Percentiles rank a stretch among this genome's conserved stretches.
These are phyloP conservation scores for Galaxea fascicularis DNA, from an alignment of 92 coral and sea anemone species.

Conservation along the genomic window DNA sequence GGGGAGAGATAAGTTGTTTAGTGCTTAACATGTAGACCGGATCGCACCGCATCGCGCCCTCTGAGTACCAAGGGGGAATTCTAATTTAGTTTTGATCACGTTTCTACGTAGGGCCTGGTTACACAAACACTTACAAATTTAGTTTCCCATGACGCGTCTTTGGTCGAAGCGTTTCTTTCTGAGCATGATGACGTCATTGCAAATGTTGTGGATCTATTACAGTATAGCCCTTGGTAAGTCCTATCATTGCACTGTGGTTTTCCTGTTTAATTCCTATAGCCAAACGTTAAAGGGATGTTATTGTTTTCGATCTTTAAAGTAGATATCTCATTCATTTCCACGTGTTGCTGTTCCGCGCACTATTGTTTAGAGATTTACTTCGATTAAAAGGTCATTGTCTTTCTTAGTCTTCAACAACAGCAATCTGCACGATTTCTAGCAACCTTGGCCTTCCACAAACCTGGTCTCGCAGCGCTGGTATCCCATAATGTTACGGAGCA, in stretches of 20 bases:
- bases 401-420: constrained; percentile 69
- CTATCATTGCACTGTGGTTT: not conserved
- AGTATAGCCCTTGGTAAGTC: constrained; percentile 68
- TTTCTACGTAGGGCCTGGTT: constrained; percentile 51
- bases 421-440: constrained; percentile 76
- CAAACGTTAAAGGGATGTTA: no score
- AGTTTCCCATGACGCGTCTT: constrained; percentile 55
- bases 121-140: constrained; percentile 45
- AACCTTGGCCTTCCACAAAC: constrained; percentile 60
- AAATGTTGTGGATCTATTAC: constrained; percentile 52
- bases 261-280: no score
- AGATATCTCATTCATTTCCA: no score
- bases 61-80: no score
- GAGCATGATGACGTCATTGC: constrained; percentile 55
- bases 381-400: no score
- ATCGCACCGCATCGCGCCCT: no score
- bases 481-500: constrained; percentile 80
- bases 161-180: constrained; percentile 61
- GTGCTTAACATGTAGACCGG: no score
- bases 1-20: no score
- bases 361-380: no score
- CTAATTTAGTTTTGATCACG: not conserved
- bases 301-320: no score
- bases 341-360: no score
- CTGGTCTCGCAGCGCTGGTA: constrained; percentile 61